Conservation (phyloP, 2,113 vertebrate genomes). For the Urocitellus parryii region DNA sequence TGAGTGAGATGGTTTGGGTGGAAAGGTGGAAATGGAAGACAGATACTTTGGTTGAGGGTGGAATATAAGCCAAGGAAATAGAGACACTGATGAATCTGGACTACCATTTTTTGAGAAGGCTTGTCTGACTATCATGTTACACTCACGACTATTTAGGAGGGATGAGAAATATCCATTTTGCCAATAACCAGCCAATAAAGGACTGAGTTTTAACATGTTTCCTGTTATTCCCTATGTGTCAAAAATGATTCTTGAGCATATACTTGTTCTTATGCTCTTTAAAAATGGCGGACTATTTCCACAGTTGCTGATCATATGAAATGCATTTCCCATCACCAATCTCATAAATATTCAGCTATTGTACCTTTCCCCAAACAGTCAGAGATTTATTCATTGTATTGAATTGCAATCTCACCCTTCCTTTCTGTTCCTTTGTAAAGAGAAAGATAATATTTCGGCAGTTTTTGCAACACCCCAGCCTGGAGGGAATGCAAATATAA, state of each 20-base stretch:
- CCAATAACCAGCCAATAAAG: background rate
- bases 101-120: background rate
- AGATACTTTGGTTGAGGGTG: background rate
- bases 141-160: background rate
- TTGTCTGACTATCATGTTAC: background rate
- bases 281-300: constrained; percentile 61
- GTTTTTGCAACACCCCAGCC: constrained; percentile 77
- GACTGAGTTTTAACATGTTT: background rate
- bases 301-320: constrained; percentile 51
- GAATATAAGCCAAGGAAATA: background rate
- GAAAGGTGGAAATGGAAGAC: background rate
- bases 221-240: background rate
- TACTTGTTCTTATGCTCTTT: constrained; percentile 27
- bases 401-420: constrained; percentile 80
- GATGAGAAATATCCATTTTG: background rate
- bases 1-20: background rate
- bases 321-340: constrained; percentile 49
- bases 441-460: constrained; percentile 82
- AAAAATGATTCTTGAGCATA: constrained; percentile 44
- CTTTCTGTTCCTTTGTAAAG: constrained; percentile 81
- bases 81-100: background rate
- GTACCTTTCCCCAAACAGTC: constrained; percentile 79
- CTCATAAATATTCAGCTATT: constrained; percentile 79
- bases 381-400: constrained; percentile 86
- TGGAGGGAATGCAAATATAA: constrained; percentile 86